phyloP scores from a whole-genome alignment of 2,888 invertebrate genomes.

The Lobophora halterata region DNA sequence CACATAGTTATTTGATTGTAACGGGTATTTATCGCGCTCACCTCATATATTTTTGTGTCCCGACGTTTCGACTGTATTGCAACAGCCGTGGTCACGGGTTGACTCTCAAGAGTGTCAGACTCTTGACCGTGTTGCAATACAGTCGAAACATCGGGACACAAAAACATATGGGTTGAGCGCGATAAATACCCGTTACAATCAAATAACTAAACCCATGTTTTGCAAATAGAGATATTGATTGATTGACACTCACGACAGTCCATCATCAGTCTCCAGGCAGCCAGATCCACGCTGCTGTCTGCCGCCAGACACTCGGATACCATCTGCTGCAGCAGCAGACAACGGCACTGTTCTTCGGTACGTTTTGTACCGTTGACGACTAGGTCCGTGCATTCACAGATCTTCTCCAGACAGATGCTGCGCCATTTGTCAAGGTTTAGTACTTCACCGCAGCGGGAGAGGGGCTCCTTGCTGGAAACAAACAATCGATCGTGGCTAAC shows the following conservation, averaged over 20 bases:
- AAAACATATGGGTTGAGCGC: too few relatives aligned
- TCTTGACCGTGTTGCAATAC: too few relatives aligned
- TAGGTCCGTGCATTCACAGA: slow-evolving; percentile 86
- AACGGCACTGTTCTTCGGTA: slow-evolving; percentile 81
- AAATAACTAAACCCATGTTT: too few relatives aligned
- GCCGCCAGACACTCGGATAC: slow-evolving; percentile 87
- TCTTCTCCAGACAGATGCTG: slow-evolving; percentile 86
- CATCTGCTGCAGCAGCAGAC: slow-evolving; percentile 84
- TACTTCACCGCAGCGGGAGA: slow-evolving; percentile 83
- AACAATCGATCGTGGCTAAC: too few relatives aligned
- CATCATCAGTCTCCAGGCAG: slow-evolving; percentile 85
- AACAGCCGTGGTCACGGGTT: too few relatives aligned
- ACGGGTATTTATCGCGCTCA: too few relatives aligned
- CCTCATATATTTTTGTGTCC: too few relatives aligned
- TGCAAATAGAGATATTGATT: slow-evolving; percentile 6
- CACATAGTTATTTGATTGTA: too few relatives aligned
- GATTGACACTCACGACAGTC: slow-evolving; percentile 83
- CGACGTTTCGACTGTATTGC: too few relatives aligned
- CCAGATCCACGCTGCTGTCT: slow-evolving; percentile 82
- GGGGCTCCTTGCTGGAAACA: slow-evolving; percentile 80
- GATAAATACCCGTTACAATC: too few relatives aligned
- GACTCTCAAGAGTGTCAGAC: too few relatives aligned
- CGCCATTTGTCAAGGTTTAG: slow-evolving; percentile 86
- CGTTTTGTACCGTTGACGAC: slow-evolving; percentile 63
- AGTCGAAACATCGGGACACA: too few relatives aligned